These are phyloP conservation scores for Centruroides sculpturatus DNA, from an alignment of 1,140 invertebrate species.

Conservation along the genomic window DNA sequence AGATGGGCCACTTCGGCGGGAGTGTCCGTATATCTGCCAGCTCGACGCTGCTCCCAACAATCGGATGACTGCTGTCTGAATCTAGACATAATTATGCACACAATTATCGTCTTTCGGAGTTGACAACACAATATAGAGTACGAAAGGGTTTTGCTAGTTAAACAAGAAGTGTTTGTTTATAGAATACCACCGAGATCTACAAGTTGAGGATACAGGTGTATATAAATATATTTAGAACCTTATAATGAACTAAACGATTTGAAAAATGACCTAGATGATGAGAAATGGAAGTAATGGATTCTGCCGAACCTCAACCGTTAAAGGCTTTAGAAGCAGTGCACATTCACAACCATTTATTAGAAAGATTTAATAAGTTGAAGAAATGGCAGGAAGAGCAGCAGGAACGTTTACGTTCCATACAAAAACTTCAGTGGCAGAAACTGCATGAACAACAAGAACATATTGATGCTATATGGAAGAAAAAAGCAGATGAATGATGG, in stretches of 20 bases:
- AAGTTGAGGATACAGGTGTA: conserved; percentile 63
- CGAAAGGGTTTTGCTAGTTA: conserved; percentile 91
- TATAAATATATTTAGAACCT: no score
- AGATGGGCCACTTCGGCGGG: no score
- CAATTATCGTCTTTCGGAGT: no score
- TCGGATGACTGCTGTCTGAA: no score
- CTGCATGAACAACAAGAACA: not conserved
- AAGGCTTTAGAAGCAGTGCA: no score
- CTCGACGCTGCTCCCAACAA: no score
- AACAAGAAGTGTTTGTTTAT: conserved; percentile 96
- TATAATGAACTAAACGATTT: no score
- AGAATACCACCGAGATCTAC: conserved; percentile 90
- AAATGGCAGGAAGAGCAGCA: conserved; percentile 1
- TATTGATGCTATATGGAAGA: not conserved
- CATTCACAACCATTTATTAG: not conserved
- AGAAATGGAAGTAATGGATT: no score
- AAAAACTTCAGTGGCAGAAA: not conserved
- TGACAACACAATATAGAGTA: conserved; percentile 41
- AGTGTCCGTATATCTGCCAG: no score
- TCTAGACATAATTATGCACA: no score
- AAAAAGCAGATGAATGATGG: not conserved
- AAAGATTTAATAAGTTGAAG: not conserved
- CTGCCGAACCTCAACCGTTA: no score
- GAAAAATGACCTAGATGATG: no score
- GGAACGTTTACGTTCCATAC: not conserved